These are phyloP conservation scores for Hyperoplus lanceolatus DNA, from an alignment of 2,797 vertebrate genomes.

Conservation along the genomic window DNA sequence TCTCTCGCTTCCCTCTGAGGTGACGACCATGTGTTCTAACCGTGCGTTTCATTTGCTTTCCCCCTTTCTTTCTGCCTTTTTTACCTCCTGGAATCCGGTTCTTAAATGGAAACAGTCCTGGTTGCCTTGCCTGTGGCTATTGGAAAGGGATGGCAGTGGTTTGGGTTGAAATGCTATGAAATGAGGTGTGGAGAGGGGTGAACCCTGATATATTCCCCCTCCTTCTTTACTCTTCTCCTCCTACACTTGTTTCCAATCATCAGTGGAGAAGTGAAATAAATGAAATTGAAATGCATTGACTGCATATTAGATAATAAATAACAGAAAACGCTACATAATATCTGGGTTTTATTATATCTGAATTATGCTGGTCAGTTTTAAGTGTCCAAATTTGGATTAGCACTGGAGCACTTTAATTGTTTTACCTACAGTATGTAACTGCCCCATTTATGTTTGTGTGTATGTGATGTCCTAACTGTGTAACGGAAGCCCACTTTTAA, in stretches of 20 bases:
- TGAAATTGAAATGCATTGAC: background rate
- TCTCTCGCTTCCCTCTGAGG: conserved; percentile 29
- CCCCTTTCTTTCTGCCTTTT: background rate
- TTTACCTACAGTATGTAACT: too few relatives aligned
- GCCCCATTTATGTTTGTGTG: too few relatives aligned
- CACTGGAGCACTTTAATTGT: too few relatives aligned
- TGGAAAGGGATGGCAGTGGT: conserved; percentile 56
- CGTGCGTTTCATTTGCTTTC: conserved; percentile 45
- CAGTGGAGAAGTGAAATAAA: background rate
- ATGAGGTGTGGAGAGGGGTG: conserved; percentile 66
- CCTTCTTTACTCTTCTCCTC: conserved; percentile 38
- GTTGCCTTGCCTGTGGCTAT: conserved; percentile 54
- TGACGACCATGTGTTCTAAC: conserved; percentile 48
- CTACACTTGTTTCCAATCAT: conserved; percentile 14
- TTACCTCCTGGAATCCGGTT: conserved; percentile 26
- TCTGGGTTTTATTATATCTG: too few relatives aligned
- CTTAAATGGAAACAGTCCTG: conserved; percentile 62
- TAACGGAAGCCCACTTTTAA: too few relatives aligned
- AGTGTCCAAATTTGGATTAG: too few relatives aligned
- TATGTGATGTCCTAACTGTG: too few relatives aligned
- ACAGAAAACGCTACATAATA: background rate
- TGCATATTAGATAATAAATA: background rate
- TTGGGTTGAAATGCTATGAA: conserved; percentile 55
- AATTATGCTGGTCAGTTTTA: too few relatives aligned
- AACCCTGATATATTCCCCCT: conserved; percentile 37